Conservation (phyloP, 2,113 vertebrate genomes). For the Struthio camelus region DNA sequence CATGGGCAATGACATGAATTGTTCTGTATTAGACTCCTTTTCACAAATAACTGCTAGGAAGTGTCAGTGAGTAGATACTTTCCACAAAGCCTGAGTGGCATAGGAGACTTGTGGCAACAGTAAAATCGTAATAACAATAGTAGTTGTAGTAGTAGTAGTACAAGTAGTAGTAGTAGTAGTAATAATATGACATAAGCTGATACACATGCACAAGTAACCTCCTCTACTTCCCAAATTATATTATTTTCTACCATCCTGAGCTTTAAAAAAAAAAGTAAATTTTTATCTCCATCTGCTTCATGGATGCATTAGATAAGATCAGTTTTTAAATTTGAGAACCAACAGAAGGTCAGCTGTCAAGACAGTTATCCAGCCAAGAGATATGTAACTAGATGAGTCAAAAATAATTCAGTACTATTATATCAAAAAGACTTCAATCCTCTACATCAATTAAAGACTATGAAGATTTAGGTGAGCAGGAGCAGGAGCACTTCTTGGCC, state of each 20-base stretch:
- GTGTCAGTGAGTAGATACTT: background rate
- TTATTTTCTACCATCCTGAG: background rate
- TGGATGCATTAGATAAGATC: background rate
- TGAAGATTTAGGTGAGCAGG: background rate
- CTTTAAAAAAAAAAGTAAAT: background rate
- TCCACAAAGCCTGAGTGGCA: background rate
- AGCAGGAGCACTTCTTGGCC: background rate
- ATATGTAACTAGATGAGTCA: slow-evolving; percentile 16
- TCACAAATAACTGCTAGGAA: background rate
- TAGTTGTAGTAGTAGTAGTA: no score
- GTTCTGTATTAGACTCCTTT: background rate
- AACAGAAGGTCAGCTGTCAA: slow-evolving; percentile 48
- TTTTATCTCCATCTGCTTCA: background rate
- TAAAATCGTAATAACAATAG: background rate
- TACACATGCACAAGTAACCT: background rate
- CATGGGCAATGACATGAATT: background rate
- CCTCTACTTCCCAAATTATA: background rate
- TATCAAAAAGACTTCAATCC: background rate
- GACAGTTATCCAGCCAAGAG: background rate
- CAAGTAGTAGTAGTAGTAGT: background rate
- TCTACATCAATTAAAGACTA: background rate
- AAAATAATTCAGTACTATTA: slow-evolving; percentile 23
- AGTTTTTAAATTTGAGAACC: slow-evolving; percentile 3
- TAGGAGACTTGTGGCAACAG: background rate
- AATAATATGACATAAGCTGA: background rate